Percentiles rank a stretch among this genome's conserved stretches.
Evolutionary conservation across 2,797 vertebrate species (phyloP).

Genomic region (Clarias laeviceps): DNA sequence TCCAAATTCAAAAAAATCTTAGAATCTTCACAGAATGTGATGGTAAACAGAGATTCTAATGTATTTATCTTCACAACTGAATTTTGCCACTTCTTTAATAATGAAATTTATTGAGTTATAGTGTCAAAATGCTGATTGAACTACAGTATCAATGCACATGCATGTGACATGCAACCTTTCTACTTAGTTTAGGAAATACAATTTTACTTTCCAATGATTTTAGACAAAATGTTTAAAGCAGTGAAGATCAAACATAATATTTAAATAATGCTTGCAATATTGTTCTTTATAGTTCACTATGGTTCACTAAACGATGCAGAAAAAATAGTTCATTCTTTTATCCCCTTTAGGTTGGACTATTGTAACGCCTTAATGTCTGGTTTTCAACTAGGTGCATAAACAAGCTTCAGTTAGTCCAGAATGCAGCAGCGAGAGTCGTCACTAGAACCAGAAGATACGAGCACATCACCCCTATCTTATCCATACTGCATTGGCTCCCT

Average conservation of each 20-base stretch:
- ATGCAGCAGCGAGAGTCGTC: too few relatives aligned
- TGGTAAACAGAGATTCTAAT: not conserved
- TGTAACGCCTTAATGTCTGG: too few relatives aligned
- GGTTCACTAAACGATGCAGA: too few relatives aligned
- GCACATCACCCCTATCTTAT: too few relatives aligned
- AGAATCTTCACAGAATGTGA: slow-evolving; percentile 1
- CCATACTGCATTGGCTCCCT: too few relatives aligned
- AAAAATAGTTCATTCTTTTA: too few relatives aligned
- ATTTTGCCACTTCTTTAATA: not conserved
- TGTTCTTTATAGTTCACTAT: slow-evolving; percentile 1
- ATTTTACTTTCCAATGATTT: not conserved
- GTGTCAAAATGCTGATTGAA: too few relatives aligned
- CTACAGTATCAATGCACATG: not conserved
- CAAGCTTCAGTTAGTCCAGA: too few relatives aligned
- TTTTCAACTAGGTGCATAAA: too few relatives aligned
- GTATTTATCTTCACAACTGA: not conserved
- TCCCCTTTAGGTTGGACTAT: too few relatives aligned
- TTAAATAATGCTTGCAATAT: slow-evolving; percentile 13
- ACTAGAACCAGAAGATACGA: too few relatives aligned
- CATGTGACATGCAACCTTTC: not conserved
- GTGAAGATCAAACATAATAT: not conserved
- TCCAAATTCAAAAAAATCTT: not conserved
- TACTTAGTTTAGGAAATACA: not conserved
- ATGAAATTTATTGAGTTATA: not conserved
- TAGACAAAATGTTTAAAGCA: not conserved